Evolutionary conservation across 2,888 invertebrate species (phyloP).

Genomic region (Dione vanillae): DNA sequence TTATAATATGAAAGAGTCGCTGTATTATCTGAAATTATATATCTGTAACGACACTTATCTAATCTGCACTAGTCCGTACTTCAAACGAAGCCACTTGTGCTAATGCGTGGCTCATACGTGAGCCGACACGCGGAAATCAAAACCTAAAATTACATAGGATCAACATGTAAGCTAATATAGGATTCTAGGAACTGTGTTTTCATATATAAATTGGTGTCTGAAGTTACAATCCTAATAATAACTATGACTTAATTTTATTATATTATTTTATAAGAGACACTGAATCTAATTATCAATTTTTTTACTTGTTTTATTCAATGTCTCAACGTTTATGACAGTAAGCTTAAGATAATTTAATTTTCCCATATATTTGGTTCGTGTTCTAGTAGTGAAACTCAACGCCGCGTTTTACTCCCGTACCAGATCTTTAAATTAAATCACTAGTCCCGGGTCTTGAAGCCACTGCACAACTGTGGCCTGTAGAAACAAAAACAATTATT

Average conservation of each 20-base stretch:
- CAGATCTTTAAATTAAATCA: too few species aligned
- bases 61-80: slow-evolving; percentile 6
- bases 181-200: slow-evolving; percentile 33
- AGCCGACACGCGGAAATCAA: slow-evolving; percentile 38
- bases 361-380: too few species aligned
- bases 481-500: too few species aligned
- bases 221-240: neutral
- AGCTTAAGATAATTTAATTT: too few species aligned
- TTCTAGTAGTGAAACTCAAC: too few species aligned
- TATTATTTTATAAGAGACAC: too few species aligned
- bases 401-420: too few species aligned
- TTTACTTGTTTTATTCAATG: too few species aligned
- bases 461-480: too few species aligned
- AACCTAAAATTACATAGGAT: slow-evolving; percentile 42
- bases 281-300: too few species aligned
- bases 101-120: slow-evolving; percentile 28
- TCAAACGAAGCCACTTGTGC: slow-evolving; percentile 17
- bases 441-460: too few species aligned
- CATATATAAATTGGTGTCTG: slow-evolving; percentile 20
- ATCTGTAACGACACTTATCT: neutral
- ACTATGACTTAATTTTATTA: neutral
- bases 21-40: neutral
- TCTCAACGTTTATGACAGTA: too few species aligned
- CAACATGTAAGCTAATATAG: slow-evolving; percentile 37
- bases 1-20: neutral